phyloP scores from a whole-genome alignment of 1,140 invertebrate species.

The Dinoponera quadriceps region DNA sequence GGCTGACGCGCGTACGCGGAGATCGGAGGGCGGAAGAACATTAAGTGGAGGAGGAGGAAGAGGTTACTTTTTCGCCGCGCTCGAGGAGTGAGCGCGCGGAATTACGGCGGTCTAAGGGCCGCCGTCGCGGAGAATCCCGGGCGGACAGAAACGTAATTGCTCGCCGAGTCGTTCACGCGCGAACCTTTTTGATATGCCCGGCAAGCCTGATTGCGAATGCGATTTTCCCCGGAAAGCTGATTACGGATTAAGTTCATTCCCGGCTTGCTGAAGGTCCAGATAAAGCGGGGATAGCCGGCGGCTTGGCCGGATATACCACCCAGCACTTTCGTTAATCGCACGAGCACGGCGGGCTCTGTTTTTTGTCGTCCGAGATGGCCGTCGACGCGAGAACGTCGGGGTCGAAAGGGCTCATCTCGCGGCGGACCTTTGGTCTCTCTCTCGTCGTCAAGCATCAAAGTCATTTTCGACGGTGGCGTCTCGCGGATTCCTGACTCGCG shows the following conservation, averaged over 20 bases:
- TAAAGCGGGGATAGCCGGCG: conserved; percentile 40
- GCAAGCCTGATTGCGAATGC: conserved; percentile 81
- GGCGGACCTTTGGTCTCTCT: too few species aligned
- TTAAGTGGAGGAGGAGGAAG: conserved; percentile 57
- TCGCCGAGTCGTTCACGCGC: conserved; percentile 77
- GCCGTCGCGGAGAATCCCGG: conserved; percentile 43
- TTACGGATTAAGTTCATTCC: conserved; percentile 79
- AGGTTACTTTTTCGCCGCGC: conserved; percentile 39
- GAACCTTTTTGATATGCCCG: conserved; percentile 81
- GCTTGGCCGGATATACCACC: conserved; percentile 12
- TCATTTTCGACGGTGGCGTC: too few species aligned
- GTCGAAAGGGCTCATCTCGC: background rate
- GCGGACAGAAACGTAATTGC: conserved; percentile 76
- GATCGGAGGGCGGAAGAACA: background rate
- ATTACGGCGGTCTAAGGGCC: conserved; percentile 30
- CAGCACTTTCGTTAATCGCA: conserved; percentile 64
- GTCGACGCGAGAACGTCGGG: background rate
- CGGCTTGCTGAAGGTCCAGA: conserved; percentile 22
- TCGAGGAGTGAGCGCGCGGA: conserved; percentile 13
- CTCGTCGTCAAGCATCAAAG: too few species aligned
- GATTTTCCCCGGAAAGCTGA: conserved; percentile 81
- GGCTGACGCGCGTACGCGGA: conserved; percentile 55
- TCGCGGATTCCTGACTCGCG: too few species aligned
- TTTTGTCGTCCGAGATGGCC: conserved; percentile 16
- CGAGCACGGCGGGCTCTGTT: background rate